These are phyloP conservation scores for Oncorhynchus masou DNA, from an alignment of 2,113 vertebrate genomes.

Conservation along the genomic window DNA sequence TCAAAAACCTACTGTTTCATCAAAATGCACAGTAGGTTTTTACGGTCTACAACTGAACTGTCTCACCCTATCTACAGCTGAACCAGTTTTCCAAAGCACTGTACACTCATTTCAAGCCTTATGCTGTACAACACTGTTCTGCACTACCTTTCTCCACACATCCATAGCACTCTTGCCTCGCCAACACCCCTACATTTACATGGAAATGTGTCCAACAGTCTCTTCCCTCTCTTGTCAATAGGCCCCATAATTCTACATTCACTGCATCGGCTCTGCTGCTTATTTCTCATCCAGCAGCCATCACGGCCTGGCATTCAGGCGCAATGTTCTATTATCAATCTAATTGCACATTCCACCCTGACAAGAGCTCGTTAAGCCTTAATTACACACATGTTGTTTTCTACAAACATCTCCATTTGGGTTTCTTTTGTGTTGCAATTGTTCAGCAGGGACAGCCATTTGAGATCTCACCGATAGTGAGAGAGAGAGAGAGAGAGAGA, in stretches of 20 bases:
- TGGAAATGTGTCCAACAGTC: not conserved
- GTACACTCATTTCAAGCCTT: too few relatives aligned
- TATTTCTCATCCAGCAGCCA: conserved; percentile 43
- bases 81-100: too few relatives aligned
- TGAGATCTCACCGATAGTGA: conserved; percentile 74
- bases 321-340: conserved; percentile 91
- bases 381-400: conserved; percentile 99
- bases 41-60: too few relatives aligned
- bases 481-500: conserved; percentile 23
- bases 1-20: too few relatives aligned
- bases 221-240: conserved; percentile 48
- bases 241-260: conserved; percentile 60
- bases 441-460: conserved; percentile 83
- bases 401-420: conserved; percentile 99
- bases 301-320: conserved; percentile 60
- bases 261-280: conserved; percentile 54
- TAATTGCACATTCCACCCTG: conserved; percentile 99
- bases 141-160: not conserved
- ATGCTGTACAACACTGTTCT: too few relatives aligned
- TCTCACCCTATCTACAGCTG: too few relatives aligned
- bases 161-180: not conserved
- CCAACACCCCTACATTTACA: too few relatives aligned
- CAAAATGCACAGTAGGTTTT: too few relatives aligned
- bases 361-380: conserved; percentile 99
- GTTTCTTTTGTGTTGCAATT: conserved; percentile 88